phyloP scores from a whole-genome alignment of 2,113 vertebrate species.

The Thalassoma bifasciatum region DNA sequence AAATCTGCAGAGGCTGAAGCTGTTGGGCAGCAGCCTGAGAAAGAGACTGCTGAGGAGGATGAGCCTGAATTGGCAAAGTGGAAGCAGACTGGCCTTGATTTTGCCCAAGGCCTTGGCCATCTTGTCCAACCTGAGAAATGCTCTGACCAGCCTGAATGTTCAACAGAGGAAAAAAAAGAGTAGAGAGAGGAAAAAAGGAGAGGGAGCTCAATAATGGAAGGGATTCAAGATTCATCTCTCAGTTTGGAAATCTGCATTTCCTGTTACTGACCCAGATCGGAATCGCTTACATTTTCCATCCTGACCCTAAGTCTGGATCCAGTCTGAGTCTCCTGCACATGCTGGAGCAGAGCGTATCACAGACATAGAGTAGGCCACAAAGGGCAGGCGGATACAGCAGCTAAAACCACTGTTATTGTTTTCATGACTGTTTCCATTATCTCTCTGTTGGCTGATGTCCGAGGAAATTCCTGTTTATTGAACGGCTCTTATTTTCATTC shows the following conservation, averaged over 20 bases:
- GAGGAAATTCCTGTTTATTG: slow-evolving; percentile 48
- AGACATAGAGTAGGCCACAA: slow-evolving; percentile 19
- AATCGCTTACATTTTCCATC: slow-evolving; percentile 55
- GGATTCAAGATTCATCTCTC: slow-evolving; percentile 35
- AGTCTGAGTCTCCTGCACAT: slow-evolving; percentile 34
- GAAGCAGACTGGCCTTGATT: slow-evolving; percentile 78
- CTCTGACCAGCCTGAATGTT: slow-evolving; percentile 78
- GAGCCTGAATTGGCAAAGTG: slow-evolving; percentile 57
- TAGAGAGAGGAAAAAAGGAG: neutral
- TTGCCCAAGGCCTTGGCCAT: slow-evolving; percentile 74
- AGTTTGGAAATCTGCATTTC: slow-evolving; percentile 53
- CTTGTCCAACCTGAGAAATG: slow-evolving; percentile 75
- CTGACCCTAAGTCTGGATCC: slow-evolving; percentile 36
- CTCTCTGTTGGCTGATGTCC: slow-evolving; percentile 36
- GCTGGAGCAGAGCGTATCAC: neutral
- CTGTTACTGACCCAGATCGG: slow-evolving; percentile 59
- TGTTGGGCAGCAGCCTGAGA: slow-evolving; percentile 58
- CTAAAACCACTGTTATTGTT: slow-evolving; percentile 52
- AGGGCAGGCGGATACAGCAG: slow-evolving; percentile 11
- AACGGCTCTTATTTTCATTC: slow-evolving; percentile 25
- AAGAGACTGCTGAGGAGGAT: slow-evolving; percentile 47
- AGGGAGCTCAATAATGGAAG: slow-evolving; percentile 24
- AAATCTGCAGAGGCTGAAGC: slow-evolving; percentile 85
- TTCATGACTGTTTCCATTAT: slow-evolving; percentile 52
- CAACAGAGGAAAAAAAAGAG: slow-evolving; percentile 54